Base-by-base conservation (phyloP, 92 coral and sea anemone species). In the Parazoanthus atlanticus region DNA sequence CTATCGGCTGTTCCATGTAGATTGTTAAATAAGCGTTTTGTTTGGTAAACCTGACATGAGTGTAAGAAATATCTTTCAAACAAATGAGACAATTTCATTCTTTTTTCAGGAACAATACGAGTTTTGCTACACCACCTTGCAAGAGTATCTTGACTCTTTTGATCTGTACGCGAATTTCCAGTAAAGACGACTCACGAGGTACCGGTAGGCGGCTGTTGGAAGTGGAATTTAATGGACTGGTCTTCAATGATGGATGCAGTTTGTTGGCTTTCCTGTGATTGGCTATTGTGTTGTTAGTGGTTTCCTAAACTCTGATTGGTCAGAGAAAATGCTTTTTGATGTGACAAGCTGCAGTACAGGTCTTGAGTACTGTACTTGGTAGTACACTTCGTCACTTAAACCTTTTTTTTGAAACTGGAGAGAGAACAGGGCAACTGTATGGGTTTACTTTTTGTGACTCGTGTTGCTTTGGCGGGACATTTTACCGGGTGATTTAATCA, bases 131-230 rank as follows among this genome's bases (percentile, higher is more conserved):
- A 88, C 96, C 25, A 91, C 98, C 16, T 65, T 96, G 33, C 96
- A 91, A 91, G 98, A 96, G 82, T 95, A 96, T 85, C 89, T 95
- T 70, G 96, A 94, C 81, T 96, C 98, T 7, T 94, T 94, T 76
- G 98, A 94, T 74, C 79, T 94, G 65, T 94, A 94, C 81, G 95
- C 98, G 29, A 94, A 94, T 88, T 94, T 94, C 81, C 93, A 94
- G 92, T 94, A 76, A 23, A 1, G n/a, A 19, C n/a, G 12, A 6
- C 6, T 17, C 26, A 46, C 40, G 5, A 16, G 65, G 65, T 56
- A 21, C 8, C 69, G 26, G n/a, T 28, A 61, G 69, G 2, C 26
- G 28, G 69, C 69, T 61, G 69, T 61, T 61, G 69, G 69, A 61
- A 61, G 26, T 61, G 23, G 23, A 19, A 16, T 56, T 56, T 56